Evolutionary conservation across 2,113 vertebrate genomes (phyloP).

Genomic region (Erpornis zantholeuca): DNA sequence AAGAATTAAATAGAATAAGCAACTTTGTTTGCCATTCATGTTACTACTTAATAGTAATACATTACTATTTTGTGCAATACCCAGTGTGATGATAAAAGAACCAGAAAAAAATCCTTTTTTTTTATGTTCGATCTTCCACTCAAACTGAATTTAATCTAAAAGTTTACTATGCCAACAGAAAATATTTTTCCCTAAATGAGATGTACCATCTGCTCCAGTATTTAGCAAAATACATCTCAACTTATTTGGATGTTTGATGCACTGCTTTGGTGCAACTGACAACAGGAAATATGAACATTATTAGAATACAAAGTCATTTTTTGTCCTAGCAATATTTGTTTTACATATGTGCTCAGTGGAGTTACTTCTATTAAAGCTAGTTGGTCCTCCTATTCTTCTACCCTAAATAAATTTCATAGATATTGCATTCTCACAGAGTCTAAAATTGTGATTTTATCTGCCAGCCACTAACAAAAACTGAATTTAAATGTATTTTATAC

Average conservation of each 20-base stretch:
- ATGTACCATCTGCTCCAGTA: conserved; percentile 62
- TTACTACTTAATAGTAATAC: not conserved
- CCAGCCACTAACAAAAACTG: not conserved
- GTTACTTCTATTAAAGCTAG: not conserved
- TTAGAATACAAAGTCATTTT: conserved; percentile 38
- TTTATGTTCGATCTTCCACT: conserved; percentile 56
- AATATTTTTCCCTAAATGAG: conserved; percentile 65
- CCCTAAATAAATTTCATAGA: not conserved
- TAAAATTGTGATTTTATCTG: not conserved
- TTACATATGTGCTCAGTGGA: not conserved
- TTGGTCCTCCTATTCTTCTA: not conserved
- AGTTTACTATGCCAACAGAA: conserved; percentile 56
- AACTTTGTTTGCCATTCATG: not conserved
- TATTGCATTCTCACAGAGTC: not conserved
- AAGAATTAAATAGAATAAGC: not conserved
- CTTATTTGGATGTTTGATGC: conserved; percentile 56
- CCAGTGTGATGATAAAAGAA: not conserved
- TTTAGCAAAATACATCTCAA: conserved; percentile 57
- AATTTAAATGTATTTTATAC: not conserved
- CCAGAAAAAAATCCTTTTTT: conserved; percentile 16
- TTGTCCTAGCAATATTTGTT: not conserved
- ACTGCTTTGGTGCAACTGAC: conserved; percentile 37
- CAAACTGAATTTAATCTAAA: conserved; percentile 58
- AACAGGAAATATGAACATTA: conserved; percentile 38
- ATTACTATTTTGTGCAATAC: not conserved